Conservation (phyloP, 2,888 invertebrate species). For the Campoplex capitator region DNA sequence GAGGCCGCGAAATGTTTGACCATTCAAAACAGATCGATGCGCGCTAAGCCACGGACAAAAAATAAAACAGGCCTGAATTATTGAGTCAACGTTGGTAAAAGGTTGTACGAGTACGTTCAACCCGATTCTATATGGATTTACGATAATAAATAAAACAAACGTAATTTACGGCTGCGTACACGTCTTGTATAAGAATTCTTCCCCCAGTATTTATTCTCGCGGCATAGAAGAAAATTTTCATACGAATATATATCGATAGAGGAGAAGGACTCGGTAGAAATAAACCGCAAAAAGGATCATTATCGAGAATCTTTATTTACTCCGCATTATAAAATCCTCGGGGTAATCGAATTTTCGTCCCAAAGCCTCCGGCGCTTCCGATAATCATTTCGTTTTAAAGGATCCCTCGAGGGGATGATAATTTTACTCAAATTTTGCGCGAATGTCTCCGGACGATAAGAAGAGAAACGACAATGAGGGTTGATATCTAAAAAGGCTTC, state of each 20-base stretch:
- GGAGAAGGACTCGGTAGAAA: not conserved
- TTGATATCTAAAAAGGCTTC: not conserved
- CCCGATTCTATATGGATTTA: not conserved
- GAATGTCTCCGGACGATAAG: not conserved
- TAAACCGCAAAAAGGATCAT: not conserved
- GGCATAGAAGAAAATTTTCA: not conserved
- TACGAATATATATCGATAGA: not conserved
- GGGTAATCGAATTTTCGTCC: not conserved
- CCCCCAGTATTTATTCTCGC: not conserved
- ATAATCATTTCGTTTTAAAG: not conserved
- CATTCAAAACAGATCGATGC: not conserved
- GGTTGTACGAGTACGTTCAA: not conserved
- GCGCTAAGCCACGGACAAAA: not conserved
- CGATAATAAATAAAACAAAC: slow-evolving; percentile 1
- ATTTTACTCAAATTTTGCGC: not conserved
- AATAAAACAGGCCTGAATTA: not conserved
- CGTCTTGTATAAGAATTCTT: not conserved
- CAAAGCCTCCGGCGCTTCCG: not conserved
- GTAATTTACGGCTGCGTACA: not conserved
- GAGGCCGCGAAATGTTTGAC: not conserved
- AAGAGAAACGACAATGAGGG: not conserved
- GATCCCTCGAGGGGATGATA: not conserved
- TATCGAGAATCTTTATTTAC: not conserved
- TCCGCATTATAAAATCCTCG: not conserved
- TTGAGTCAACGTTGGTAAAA: not conserved